These are phyloP conservation scores for Ephialtes manifestator DNA, from an alignment of 2,888 invertebrate genomes.

Conservation along the genomic window DNA sequence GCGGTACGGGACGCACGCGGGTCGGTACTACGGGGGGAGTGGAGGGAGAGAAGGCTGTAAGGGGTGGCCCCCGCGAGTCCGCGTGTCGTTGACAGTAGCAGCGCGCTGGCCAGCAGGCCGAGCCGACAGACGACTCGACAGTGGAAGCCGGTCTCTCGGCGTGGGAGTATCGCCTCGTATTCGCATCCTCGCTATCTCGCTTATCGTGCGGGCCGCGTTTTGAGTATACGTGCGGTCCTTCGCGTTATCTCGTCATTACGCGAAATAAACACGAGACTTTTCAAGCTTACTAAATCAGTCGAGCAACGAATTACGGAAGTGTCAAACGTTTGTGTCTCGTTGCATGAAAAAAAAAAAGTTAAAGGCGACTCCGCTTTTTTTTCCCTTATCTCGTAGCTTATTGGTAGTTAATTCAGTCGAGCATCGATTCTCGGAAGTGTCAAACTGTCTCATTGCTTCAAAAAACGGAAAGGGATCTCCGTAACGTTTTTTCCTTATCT, in stretches of 20 bases:
- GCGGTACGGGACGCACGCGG: slow-evolving; percentile 19
- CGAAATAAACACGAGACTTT: not conserved
- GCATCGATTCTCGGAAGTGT: not conserved
- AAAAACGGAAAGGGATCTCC: not conserved
- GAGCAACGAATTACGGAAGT: not conserved
- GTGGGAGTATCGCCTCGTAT: slow-evolving; percentile 71
- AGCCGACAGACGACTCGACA: slow-evolving; percentile 69
- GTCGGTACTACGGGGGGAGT: slow-evolving; percentile 52
- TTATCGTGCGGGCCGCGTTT: not conserved
- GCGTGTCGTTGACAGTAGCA: slow-evolving; percentile 79
- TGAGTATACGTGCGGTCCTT: not conserved
- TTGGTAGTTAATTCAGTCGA: not conserved
- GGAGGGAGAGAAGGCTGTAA: slow-evolving; percentile 45
- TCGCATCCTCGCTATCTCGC: not conserved
- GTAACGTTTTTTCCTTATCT: not conserved
- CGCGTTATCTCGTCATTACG: not conserved
- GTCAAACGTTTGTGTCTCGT: not conserved
- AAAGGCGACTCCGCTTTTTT: not conserved
- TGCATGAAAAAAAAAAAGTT: not conserved
- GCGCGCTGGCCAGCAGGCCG: slow-evolving; percentile 70
- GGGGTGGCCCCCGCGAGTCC: slow-evolving; percentile 69
- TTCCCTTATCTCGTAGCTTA: not conserved
- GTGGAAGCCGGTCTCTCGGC: slow-evolving; percentile 79
- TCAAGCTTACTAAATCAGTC: not conserved
- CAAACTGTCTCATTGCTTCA: not conserved